Percentiles rank a stretch among this genome's conserved stretches.
phyloP scores from a whole-genome alignment of 1,140 invertebrate species.

The Dreissena rostriformis region DNA sequence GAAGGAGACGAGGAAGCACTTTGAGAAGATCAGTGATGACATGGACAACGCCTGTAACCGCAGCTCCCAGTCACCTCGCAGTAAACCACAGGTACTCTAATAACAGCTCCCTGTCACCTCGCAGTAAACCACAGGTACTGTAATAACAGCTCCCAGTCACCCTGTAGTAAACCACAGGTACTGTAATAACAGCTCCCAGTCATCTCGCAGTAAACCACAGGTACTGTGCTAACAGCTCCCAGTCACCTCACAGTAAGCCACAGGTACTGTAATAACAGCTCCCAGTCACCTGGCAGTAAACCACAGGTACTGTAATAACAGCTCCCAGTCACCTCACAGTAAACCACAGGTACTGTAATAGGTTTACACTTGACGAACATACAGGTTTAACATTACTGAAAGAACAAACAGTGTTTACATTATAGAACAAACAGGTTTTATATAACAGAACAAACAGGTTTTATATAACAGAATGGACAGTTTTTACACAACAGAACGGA shows the following conservation, averaged over 20 bases:
- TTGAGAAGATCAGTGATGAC: conserved; percentile 95
- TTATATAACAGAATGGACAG: too few species aligned
- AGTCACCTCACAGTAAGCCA: background rate
- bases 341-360: background rate
- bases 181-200: too few species aligned
- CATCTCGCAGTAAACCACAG: background rate
- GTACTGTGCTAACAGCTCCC: background rate
- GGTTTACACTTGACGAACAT: background rate
- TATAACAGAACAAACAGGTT: too few species aligned
- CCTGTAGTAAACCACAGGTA: conserved; percentile 2
- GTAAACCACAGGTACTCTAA: conserved; percentile 76
- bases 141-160: background rate
- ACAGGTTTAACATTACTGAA: too few species aligned
- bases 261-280: background rate
- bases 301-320: background rate
- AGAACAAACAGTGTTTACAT: too few species aligned
- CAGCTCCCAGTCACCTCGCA: conserved; percentile 91
- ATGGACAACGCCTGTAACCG: conserved; percentile 91
- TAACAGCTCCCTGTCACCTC: background rate
- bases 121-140: conserved; percentile 1
- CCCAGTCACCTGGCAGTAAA: background rate
- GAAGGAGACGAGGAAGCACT: conserved; percentile 94
- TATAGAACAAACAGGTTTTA: too few species aligned
- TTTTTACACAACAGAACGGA: too few species aligned
- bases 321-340: background rate